Evolutionary conservation across 1,140 invertebrate genomes (phyloP).

Genomic region (Branchinecta lindahli): DNA sequence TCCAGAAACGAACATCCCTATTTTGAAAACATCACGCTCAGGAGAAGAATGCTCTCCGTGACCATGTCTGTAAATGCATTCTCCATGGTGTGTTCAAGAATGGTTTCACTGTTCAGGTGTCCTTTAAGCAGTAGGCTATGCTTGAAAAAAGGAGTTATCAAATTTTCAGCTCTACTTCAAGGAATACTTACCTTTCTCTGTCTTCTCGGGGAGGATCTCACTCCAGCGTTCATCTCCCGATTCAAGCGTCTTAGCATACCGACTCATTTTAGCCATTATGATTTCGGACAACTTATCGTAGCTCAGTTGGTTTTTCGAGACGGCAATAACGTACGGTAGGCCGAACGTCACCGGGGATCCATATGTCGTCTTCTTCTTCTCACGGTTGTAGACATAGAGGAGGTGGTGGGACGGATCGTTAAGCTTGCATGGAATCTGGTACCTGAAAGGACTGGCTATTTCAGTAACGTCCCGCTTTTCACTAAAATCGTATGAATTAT

Average conservation of each 20-base stretch:
- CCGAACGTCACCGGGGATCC: constrained; percentile 11
- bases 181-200: too few relatives aligned
- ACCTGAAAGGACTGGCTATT: background rate
- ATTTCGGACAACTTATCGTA: constrained; percentile 11
- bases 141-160: too few relatives aligned
- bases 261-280: constrained; percentile 13
- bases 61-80: too few relatives aligned
- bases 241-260: constrained; percentile 1
- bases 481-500: too few relatives aligned
- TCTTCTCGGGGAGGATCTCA: background rate
- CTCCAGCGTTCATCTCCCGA: constrained; percentile 12
- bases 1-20: too few relatives aligned
- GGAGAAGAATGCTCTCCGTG: too few relatives aligned
- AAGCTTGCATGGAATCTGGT: constrained; percentile 15
- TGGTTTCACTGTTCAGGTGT: too few relatives aligned
- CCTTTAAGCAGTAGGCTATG: too few relatives aligned
- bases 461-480: too few relatives aligned
- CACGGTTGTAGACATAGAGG: constrained; percentile 13
- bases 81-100: too few relatives aligned
- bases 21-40: too few relatives aligned
- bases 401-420: background rate
- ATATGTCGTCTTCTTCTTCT: constrained; percentile 15
- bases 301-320: background rate
- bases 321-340: constrained; percentile 13
- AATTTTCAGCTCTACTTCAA: too few relatives aligned